These are phyloP conservation scores for Sylvia borin DNA, from an alignment of 2,797 vertebrate genomes.

Conservation along the genomic window DNA sequence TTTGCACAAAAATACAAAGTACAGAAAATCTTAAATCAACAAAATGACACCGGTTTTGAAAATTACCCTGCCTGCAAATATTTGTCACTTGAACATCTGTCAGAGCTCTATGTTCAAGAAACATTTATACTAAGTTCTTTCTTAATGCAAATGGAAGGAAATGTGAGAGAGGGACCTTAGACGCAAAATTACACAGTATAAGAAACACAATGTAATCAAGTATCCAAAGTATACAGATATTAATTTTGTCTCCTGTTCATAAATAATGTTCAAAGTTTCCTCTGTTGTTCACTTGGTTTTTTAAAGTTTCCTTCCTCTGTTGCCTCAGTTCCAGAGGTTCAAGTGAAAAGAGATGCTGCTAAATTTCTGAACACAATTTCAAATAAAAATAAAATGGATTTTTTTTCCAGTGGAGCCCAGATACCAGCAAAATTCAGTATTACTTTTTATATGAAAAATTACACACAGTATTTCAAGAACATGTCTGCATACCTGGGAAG, in stretches of 20 bases:
- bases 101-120: neutral
- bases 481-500: accelerated
- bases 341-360: neutral
- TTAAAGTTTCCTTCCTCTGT: neutral
- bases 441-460: neutral
- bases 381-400: neutral
- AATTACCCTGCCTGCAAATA: conserved; percentile 19
- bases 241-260: neutral
- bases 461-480: neutral
- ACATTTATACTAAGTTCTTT: neutral
- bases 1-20: neutral
- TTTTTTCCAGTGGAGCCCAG: neutral
- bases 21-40: neutral
- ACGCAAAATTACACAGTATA: neutral
- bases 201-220: neutral
- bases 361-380: neutral
- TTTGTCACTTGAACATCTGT: conserved; percentile 23
- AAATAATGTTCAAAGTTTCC: neutral
- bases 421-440: neutral
- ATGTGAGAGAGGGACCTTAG: neutral
- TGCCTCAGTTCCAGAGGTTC: neutral
- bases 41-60: conserved; percentile 10
- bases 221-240: neutral
- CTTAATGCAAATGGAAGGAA: neutral
- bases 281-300: neutral